A percentile compares a stretch with the other conserved stretches of the same genome.
Evolutionary conservation across 2,888 invertebrate species (phyloP).

Genomic region (Cephus spinipes): DNA sequence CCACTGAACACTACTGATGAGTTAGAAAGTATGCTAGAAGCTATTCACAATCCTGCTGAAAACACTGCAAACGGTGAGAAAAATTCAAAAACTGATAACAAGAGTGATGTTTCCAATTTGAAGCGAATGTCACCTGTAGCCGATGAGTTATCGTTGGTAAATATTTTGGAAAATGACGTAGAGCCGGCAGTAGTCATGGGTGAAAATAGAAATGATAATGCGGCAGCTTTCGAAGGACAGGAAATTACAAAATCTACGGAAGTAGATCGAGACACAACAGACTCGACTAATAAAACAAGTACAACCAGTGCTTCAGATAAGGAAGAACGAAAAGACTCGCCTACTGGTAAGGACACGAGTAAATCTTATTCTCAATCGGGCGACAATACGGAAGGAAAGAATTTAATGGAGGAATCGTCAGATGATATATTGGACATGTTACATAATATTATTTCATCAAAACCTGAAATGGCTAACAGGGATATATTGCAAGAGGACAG

Average conservation of each 20-base stretch:
- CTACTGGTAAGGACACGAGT: background rate
- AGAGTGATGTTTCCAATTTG: conserved; percentile 45
- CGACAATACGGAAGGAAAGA: conserved; percentile 38
- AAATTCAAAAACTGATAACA: conserved; percentile 34
- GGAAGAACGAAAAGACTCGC: conserved; percentile 3
- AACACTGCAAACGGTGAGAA: conserved; percentile 51
- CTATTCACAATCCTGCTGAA: conserved; percentile 63
- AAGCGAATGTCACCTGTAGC: conserved; percentile 62
- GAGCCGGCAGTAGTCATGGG: conserved; percentile 43
- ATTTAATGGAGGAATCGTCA: conserved; percentile 69
- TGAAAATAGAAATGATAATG: conserved; percentile 33
- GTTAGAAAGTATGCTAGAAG: conserved; percentile 65
- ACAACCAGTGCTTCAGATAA: conserved; percentile 12
- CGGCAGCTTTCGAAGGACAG: conserved; percentile 1
- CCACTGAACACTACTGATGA: conserved; percentile 64
- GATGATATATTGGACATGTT: conserved; percentile 79
- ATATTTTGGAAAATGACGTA: conserved; percentile 60
- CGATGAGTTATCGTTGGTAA: conserved; percentile 62
- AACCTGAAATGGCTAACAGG: conserved; percentile 61
- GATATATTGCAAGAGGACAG: conserved; percentile 56
- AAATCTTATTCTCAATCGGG: background rate
- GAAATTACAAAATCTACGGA: background rate
- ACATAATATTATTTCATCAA: conserved; percentile 72
- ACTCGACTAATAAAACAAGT: background rate
- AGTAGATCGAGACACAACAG: background rate